Base-by-base conservation (phyloP, 2,888 invertebrate genomes). In the Ormia ochracea region DNA sequence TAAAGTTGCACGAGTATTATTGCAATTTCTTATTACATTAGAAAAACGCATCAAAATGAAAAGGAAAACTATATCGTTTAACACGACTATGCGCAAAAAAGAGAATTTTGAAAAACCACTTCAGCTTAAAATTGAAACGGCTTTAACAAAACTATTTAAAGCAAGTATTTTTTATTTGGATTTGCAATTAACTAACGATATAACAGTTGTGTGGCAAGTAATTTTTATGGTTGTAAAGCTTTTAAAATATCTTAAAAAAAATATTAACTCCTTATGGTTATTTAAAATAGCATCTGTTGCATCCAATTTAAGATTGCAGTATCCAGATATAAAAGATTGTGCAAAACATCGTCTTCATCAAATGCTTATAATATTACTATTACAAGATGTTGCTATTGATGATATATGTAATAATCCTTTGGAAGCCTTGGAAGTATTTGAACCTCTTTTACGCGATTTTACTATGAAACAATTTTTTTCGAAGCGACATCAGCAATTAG, bases 331-430 rank as follows among this genome's bases (percentile, higher is more conserved):
- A 5, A 81, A 82, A 21, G 83, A 82, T n/a, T 82, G 85, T 3
- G 78, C 81, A 14, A 77, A 85, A 10, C 84, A 85, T 3, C 86
- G 88, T 3, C 77, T 88, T 0, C 82, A 85, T 19, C 85, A 86
- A 9, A 45, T 87, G 3, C 76, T 86, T 0, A 74, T 86, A 3
- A 83, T 84, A 31, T 86, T 83, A 9, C 70, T 86, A 4, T 72
- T 88, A 56, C 83, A 85, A 45, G 83, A 86, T 38, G 68, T 81
- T 0, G 36, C 80, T 0, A 14, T 26, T 4, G 68, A 81, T 10
- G 84, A 83, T 59, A 23, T 5, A 3, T 65, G 3, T 10, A 3
- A 31, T 19, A 33, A 10, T 26, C 28, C 19, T 12, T 23, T 54
- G 0, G 23, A 61, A 17, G 10, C 14, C 0, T 5, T 61, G 3